Percentiles rank a stretch among this genome's conserved stretches.
phyloP scores from a whole-genome alignment of 2,113 vertebrate genomes.

The Zonotrichia leucophrys region DNA sequence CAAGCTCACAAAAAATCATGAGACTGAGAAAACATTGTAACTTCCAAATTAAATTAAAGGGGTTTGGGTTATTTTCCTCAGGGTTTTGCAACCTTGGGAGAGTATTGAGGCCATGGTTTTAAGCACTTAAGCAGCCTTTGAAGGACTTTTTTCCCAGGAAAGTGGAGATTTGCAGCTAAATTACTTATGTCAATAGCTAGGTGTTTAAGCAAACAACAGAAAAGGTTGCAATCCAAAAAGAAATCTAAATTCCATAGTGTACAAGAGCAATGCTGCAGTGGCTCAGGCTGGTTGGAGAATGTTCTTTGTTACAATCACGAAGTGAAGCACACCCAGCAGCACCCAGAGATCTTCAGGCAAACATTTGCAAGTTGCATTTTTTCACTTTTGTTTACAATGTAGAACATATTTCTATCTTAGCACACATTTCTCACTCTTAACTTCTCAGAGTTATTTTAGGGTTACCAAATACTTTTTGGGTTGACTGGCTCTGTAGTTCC shows the following conservation, averaged over 20 bases:
- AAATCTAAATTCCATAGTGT: background rate
- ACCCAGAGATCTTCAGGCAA: background rate
- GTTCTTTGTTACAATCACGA: background rate
- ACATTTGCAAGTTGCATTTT: background rate
- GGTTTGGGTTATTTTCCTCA: background rate
- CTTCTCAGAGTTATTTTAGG: background rate
- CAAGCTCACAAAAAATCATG: background rate
- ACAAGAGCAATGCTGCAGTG: background rate
- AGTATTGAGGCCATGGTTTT: background rate
- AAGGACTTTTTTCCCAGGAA: constrained; percentile 12
- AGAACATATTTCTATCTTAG: background rate
- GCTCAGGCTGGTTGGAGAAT: background rate
- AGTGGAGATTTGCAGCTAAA: background rate
- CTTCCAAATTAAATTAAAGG: constrained; percentile 8
- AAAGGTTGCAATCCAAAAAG: background rate
- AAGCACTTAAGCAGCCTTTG: constrained; percentile 1
- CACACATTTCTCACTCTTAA: background rate
- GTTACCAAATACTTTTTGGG: background rate
- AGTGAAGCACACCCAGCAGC: background rate
- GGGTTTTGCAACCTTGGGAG: background rate
- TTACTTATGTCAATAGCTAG: background rate
- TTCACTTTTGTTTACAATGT: background rate
- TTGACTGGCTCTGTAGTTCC: background rate
- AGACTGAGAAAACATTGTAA: background rate
- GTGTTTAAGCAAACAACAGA: background rate